phyloP scores from a whole-genome alignment of 2,797 vertebrate species.

The Bufotes viridis region DNA sequence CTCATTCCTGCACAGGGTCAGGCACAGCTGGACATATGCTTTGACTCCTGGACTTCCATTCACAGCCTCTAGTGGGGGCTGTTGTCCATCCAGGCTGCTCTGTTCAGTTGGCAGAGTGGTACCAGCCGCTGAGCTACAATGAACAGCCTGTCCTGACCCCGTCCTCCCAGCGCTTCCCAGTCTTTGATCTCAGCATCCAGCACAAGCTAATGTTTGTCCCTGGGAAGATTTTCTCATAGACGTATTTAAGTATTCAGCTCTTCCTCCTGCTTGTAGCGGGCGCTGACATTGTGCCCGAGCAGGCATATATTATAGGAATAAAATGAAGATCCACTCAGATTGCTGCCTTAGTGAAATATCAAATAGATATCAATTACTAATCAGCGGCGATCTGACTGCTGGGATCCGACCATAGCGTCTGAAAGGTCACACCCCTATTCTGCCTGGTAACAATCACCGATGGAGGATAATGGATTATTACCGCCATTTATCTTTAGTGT shows the following conservation, averaged over 20 bases:
- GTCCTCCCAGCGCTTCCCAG: slow-evolving; percentile 27
- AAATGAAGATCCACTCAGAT: not conserved
- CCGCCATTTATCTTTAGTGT: no score
- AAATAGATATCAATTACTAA: not conserved
- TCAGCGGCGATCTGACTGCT: not conserved
- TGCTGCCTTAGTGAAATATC: not conserved
- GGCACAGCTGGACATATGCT: slow-evolving; percentile 40
- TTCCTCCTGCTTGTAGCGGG: not conserved
- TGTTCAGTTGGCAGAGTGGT: slow-evolving; percentile 44
- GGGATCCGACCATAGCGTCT: not conserved
- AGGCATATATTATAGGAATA: not conserved
- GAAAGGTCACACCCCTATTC: no score
- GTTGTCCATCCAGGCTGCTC: slow-evolving; percentile 15
- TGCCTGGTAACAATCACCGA: no score
- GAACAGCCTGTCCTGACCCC: slow-evolving; percentile 53
- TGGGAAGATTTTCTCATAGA: slow-evolving; percentile 44
- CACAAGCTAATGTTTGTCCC: slow-evolving; percentile 55
- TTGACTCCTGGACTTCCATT: not conserved
- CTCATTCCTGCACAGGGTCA: slow-evolving; percentile 49
- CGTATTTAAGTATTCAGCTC: not conserved
- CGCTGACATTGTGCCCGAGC: not conserved
- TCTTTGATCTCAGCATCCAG: slow-evolving; percentile 50
- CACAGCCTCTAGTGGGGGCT: slow-evolving; percentile 52
- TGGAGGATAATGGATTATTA: no score
- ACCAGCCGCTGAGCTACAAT: slow-evolving; percentile 58